Evolutionary conservation across 2,888 invertebrate species (phyloP), one percentile per base, ranked within the genome.

Genomic region (Nebria salina): DNA sequence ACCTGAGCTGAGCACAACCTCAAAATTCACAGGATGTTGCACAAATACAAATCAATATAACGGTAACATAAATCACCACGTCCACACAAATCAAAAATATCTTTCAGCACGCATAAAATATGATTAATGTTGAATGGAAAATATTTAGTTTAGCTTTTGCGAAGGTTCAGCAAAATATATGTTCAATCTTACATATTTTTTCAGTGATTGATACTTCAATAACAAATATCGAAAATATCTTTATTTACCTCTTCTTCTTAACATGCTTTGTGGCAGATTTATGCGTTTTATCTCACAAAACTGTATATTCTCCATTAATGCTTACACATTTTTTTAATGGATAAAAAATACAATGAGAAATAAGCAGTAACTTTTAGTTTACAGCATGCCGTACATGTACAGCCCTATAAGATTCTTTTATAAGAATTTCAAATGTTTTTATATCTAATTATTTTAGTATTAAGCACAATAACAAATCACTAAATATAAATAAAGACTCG

Each of bases 31-130:
- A 54, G 54, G 54, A 54, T 54, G 54, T 54, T 54, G 54, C 54
- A 77, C 70, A 77, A 77, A 77, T 70, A 77, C 73, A 78, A 78
- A 78, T 78, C 78, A 78, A 78, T 78, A 78, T 73, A 70, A 70
- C 73, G 65, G 65, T 73, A 64, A 72, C 78, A 78, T 78, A 78
- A 78, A 78, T 78, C 78, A 72, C 25, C 64, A 34, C 66, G 65
- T 34, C 65, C 65, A 72, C 72, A 78, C 78, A 78, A 78, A 78
- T 78, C 78, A 73, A 72, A 78, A 73, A 73, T 78, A 78, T 78
- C 72, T 65, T 70, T 78, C 78, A 78, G 73, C 78, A 72, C 65
- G 78, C 72, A 78, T 73, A 78, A 78, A 78, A 78, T 78, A 78
- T 78, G 78, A 78, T 70, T 77, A 77, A 77, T 54, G 77, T 70